These are phyloP conservation scores for Lytechinus variegatus DNA, from an alignment of 35 echinoderm and acorn worm genomes.

Conservation along the genomic window DNA sequence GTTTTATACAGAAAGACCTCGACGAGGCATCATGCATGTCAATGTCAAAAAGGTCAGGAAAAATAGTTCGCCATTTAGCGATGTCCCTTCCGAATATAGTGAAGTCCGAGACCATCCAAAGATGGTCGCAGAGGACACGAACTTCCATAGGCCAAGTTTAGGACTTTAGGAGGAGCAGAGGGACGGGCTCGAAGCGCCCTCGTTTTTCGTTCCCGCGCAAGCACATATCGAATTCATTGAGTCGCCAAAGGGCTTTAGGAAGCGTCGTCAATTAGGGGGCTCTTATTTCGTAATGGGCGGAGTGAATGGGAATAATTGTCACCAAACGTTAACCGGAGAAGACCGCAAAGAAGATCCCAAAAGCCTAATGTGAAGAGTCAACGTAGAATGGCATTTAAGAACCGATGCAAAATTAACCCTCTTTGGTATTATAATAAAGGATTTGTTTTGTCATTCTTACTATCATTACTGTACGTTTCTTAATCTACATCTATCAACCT, in stretches of 20 bases:
- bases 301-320: slow-evolving; percentile 7
- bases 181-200: background rate
- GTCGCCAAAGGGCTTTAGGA: slow-evolving; percentile 10
- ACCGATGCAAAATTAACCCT: too few species aligned
- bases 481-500: too few species aligned
- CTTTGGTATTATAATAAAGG: too few species aligned
- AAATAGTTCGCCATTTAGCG: background rate
- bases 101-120: background rate
- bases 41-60: background rate
- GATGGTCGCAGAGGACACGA: background rate
- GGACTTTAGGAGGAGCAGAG: background rate
- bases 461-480: too few species aligned
- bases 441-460: too few species aligned
- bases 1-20: background rate
- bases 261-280: background rate
- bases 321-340: background rate
- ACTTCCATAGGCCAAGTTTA: background rate
- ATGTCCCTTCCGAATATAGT: background rate
- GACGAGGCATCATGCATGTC: background rate
- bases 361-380: background rate
- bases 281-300: background rate
- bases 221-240: slow-evolving; percentile 19
- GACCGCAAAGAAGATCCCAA: background rate
- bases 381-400: background rate
- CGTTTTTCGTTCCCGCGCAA: slow-evolving; percentile 2